Base-by-base conservation (phyloP, 2,888 invertebrate genomes). In the Teleiodes luculella region DNA sequence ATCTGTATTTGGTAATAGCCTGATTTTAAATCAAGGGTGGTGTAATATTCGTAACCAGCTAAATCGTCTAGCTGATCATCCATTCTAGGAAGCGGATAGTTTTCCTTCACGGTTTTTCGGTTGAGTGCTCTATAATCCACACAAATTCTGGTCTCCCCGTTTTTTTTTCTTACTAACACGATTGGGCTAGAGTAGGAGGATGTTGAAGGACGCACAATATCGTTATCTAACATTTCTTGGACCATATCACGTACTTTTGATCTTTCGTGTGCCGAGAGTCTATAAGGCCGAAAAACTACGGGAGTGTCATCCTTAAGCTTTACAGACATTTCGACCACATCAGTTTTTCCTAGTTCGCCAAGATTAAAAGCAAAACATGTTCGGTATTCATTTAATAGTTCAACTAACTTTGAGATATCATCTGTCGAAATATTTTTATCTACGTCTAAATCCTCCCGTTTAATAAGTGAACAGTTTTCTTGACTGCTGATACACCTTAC, bases 141-240 rank as follows among this genome's bases (percentile, higher is more conserved):
- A 13, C 58, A 48, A 53, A 60, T 43, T 63, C 70, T 48, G 57
- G 62, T 1, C 62, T 54, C 8, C 57, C 66, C 57, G 31, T 60
- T 54, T 46, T 54, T 56, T 33, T 60, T 59, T n/a, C 36, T 49
- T 5, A 57, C 57, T 7, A 57, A 24, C 10, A 57, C 47, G 10
- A 57, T 49, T 11, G 56, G 59, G 28, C 56, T 56, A 0, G 58
- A 46, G 24, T 58, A 56, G 11, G 41, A 14, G 1, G 56, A 58
- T 1, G 31, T 16, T 14, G 55, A 55, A 13, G 54, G 54, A 0
- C 53, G 31, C 5, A 55, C 49, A n/a, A 59, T 59, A 0, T 37
- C 52, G 33, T 36, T 46, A 14, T 43, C 37, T 6, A 55, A 11
- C 16, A 59, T 14, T 11, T 57, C 57, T 2, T 28, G 16, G 20